A percentile compares a stretch with the other conserved stretches of the same genome.
These are phyloP conservation scores for Micrasema longulum DNA, from an alignment of 1,140 invertebrate species.

Conservation along the genomic window DNA sequence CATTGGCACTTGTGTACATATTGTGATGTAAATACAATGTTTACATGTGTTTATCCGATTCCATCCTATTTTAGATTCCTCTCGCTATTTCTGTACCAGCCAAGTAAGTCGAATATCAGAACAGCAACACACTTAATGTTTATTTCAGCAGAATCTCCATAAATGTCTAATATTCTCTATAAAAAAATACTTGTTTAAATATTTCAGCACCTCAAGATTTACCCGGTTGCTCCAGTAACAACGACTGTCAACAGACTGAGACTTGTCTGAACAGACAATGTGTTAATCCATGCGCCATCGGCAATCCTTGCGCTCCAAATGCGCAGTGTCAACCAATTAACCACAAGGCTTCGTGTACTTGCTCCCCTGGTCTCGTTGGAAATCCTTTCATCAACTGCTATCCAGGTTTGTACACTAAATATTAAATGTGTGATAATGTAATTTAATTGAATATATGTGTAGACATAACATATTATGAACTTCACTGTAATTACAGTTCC, in stretches of 20 bases:
- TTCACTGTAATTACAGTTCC: slow-evolving; percentile 60
- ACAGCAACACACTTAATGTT: slow-evolving; percentile 44
- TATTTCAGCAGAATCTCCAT: no score
- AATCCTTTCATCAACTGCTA: slow-evolving; percentile 86
- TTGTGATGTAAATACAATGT: slow-evolving; percentile 6
- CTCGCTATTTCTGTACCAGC: background rate
- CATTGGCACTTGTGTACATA: background rate
- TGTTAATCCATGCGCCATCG: slow-evolving; percentile 80
- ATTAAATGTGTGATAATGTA: no score
- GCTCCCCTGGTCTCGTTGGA: slow-evolving; percentile 79
- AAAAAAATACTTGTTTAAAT: background rate
- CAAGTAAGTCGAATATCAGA: background rate
- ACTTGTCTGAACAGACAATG: slow-evolving; percentile 81
- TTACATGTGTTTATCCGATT: background rate
- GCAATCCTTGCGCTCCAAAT: slow-evolving; percentile 81
- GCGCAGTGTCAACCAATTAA: slow-evolving; percentile 82
- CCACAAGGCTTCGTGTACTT: slow-evolving; percentile 83
- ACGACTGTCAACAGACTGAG: slow-evolving; percentile 79
- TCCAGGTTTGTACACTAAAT: slow-evolving; percentile 66
- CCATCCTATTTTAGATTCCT: background rate
- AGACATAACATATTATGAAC: slow-evolving; percentile 16
- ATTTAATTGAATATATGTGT: background rate
- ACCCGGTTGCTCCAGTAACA: slow-evolving; percentile 76
- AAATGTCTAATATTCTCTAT: no score
- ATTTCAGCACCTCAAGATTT: slow-evolving; percentile 62